A percentile compares a stretch with the other conserved stretches of the same genome.
Conservation (phyloP, 1,140 invertebrate species). For the Bombus breviceps region DNA sequence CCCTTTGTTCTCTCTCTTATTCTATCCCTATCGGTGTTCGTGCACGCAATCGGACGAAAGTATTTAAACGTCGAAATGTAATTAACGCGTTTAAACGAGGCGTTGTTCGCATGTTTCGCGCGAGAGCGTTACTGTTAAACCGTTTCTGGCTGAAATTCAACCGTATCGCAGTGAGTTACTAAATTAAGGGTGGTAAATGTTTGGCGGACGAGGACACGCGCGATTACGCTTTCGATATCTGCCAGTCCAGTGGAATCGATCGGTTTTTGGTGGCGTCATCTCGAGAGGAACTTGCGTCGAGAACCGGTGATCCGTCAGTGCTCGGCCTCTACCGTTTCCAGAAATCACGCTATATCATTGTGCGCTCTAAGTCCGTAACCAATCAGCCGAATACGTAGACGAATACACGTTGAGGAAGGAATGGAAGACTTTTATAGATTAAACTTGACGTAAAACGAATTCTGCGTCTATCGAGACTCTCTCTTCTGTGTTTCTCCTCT, state of each 20-base stretch:
- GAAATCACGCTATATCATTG: slow-evolving; percentile 10
- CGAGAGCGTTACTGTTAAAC: not conserved
- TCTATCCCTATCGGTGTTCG: not conserved
- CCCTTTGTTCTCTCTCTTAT: no score
- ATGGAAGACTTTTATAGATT: slow-evolving; percentile 76
- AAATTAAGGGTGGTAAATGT: slow-evolving; percentile 18
- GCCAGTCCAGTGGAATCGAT: not conserved
- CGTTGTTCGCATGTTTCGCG: not conserved
- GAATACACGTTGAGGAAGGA: slow-evolving; percentile 66
- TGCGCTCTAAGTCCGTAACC: slow-evolving; percentile 23
- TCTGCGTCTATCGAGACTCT: slow-evolving; percentile 17
- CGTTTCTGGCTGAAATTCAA: not conserved
- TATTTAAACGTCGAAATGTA: slow-evolving; percentile 30
- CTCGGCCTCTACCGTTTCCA: not conserved
- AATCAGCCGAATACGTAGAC: slow-evolving; percentile 63
- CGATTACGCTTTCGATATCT: not conserved
- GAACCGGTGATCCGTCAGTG: slow-evolving; percentile 30
- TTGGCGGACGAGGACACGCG: not conserved
- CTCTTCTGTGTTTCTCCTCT: not conserved
- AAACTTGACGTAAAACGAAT: slow-evolving; percentile 63
- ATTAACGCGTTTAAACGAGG: slow-evolving; percentile 24
- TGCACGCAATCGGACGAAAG: not conserved
- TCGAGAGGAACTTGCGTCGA: slow-evolving; percentile 17
- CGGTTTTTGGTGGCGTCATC: not conserved
- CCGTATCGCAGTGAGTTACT: not conserved